Evolutionary conservation across 2,888 invertebrate genomes (phyloP), one percentile per base, ranked within the genome.

Genomic region (Drosophila longiperda): DNA sequence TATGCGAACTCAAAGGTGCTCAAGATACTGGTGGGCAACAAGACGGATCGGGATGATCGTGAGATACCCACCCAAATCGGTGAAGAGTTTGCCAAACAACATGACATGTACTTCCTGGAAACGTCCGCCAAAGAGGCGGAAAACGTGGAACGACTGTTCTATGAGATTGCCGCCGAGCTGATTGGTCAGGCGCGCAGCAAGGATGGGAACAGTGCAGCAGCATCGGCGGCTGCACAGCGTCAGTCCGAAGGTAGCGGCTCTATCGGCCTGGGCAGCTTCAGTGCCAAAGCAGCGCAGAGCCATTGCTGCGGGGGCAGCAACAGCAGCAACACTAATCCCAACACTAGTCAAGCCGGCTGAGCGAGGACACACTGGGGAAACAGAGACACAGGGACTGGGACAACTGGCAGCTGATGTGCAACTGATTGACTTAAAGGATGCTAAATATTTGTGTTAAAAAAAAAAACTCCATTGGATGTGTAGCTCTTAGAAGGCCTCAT

Each of bases 71-170:
- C 96, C 34, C 96, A 97, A 91, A 98, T 99, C 54, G 99, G 99
- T 1, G 98, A 98, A 93, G 98, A 98, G 92, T 99, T 99, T 94
- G 98, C 99, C 26, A 97, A 97, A 91, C 95, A 97, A 83, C 98
- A 99, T 91, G 97, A 97, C 89, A 99, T 99, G 98, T 98, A 98
- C 93, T 99, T 99, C 94, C 94, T 99, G 83, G 99, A 99, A 94
- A 99, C 99, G 0, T 99, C 99, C 0, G 99, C 99, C 1, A 98
- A 99, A 92, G 98, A 99, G 93, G 98, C 99, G 2, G 99, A 99
- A 90, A 99, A 99, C 94, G 99, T 99, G 5, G 99, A 99, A 92
- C 95, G 97, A 91, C 94, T 99, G 70, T 99, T 99, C 93, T 97
- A 98, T 95, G 98, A 99, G 94, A 99, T 99, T 87, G 99, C 99